Conservation (phyloP, 2,797 vertebrate species). For the Trematomus bernacchii region DNA sequence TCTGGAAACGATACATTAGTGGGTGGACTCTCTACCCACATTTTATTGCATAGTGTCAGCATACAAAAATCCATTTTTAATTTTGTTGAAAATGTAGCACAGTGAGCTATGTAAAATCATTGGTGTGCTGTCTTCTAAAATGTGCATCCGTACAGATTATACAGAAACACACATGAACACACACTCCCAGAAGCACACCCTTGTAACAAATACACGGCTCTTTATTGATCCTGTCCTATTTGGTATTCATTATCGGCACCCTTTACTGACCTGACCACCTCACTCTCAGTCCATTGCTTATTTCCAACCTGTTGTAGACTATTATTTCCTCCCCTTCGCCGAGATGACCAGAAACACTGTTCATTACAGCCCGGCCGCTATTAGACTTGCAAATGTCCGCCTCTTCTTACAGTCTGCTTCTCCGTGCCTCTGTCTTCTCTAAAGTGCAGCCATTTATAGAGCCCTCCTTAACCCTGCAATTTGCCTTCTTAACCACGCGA, state of each 20-base stretch:
- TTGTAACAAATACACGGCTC: conserved; percentile 38
- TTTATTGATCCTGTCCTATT: conserved; percentile 66
- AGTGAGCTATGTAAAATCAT: conserved; percentile 58
- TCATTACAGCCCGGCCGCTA: conserved; percentile 66
- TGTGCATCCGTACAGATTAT: conserved; percentile 26
- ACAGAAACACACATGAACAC: conserved; percentile 6
- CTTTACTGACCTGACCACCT: conserved; percentile 55
- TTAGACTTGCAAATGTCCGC: conserved; percentile 71
- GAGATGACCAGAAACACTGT: conserved; percentile 63
- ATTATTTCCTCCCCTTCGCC: conserved; percentile 54
- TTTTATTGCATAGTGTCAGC: conserved; percentile 57
- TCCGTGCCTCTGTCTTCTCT: conserved; percentile 22
- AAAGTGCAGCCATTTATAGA: conserved; percentile 61
- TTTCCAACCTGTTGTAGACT: conserved; percentile 60
- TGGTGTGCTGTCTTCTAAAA: conserved; percentile 39
- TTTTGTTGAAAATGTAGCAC: conserved; percentile 67
- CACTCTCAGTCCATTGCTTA: conserved; percentile 52
- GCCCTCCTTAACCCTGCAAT: conserved; percentile 62
- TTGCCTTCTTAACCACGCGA: conserved; percentile 46
- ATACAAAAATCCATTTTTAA: conserved; percentile 79
- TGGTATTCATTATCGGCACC: conserved; percentile 67
- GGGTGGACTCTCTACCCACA: conserved; percentile 6
- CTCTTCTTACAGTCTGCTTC: conserved; percentile 24
- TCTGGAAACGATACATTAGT: conserved; percentile 33
- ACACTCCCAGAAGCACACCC: background rate